These are phyloP conservation scores for Alauda arvensis DNA, from an alignment of 2,797 vertebrate species.

Conservation along the genomic window DNA sequence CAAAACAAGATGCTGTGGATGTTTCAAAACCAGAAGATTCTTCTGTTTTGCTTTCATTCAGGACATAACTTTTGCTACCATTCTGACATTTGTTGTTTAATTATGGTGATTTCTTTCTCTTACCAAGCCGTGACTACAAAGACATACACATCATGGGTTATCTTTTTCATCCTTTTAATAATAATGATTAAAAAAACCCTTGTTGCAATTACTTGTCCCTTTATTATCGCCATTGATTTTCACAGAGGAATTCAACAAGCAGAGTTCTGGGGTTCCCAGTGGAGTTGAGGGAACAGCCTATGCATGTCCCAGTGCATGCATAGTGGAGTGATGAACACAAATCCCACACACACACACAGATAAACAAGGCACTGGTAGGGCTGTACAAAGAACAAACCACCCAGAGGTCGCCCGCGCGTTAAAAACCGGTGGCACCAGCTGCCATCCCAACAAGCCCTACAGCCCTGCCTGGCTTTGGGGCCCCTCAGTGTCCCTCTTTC, in stretches of 20 bases:
- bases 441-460: conserved; percentile 61
- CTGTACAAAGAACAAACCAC: conserved; percentile 6
- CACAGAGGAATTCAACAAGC: conserved; percentile 15
- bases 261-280: not conserved
- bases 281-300: not conserved
- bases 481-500: conserved; percentile 79
- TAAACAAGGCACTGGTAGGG: conserved; percentile 53
- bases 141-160: not conserved
- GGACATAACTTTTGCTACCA: not conserved
- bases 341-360: not conserved
- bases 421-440: not conserved
- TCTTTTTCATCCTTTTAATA: conserved; percentile 41
- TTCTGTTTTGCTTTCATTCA: not conserved
- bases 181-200: not conserved
- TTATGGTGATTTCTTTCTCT: not conserved
- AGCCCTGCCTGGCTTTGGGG: conserved; percentile 61
- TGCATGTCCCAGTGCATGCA: not conserved
- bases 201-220: conserved; percentile 4
- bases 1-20: not conserved
- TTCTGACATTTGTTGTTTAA: not conserved
- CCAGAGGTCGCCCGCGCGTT: not conserved
- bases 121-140: not conserved
- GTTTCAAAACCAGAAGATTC: not conserved
- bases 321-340: not conserved
- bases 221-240: conserved; percentile 31